Evolutionary conservation across 2,113 vertebrate genomes (phyloP), one percentile per base, ranked within the genome.

Genomic region (Ciconia maguari): DNA sequence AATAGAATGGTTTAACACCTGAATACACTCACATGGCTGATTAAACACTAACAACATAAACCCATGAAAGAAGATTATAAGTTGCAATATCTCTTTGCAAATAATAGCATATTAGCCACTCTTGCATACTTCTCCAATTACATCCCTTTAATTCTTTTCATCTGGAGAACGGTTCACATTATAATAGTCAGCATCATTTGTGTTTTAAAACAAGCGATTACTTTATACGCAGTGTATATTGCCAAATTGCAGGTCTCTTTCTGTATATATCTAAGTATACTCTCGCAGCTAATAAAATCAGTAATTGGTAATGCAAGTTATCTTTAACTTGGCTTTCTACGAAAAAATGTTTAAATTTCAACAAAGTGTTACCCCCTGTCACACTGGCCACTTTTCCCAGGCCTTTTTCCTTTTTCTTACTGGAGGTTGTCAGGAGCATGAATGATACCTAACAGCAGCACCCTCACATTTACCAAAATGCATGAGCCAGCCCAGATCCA

Each of bases 141-240:
- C 86, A 90, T 96, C 90, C 95, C 94, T 96, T 95, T 97, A 97
- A 97, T 97, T 97, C 97, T 92, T 96, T 97, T 95, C 94, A 93
- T 97, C 96, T 96, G 94, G 92, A 94, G 97, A 98, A 94, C 94
- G 91, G 95, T 94, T 97, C 94, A 93, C 95, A 96, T 96, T 94
- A 81, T 84, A 98, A 97, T 96, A 98, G 97, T 96, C 94, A 75
- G 87, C 97, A 90, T 93, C 96, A 80, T 94, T 97, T 94, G 89
- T 96, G 96, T 95, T 98, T 97, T 97, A 95, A 98, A 98, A 97
- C 97, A 98, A 97, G 89, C n/a, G 94, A 96, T 97, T 97, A 91
- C 48, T 72, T 91, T 92, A 83, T 87, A 75, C 68, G 83, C 1
- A 16, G 69, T 72, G 85, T 94, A 70, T 83, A 90, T 94, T 96